These are phyloP conservation scores for Leptura quadrifasciata DNA, from an alignment of 2,888 invertebrate genomes.

Conservation along the genomic window DNA sequence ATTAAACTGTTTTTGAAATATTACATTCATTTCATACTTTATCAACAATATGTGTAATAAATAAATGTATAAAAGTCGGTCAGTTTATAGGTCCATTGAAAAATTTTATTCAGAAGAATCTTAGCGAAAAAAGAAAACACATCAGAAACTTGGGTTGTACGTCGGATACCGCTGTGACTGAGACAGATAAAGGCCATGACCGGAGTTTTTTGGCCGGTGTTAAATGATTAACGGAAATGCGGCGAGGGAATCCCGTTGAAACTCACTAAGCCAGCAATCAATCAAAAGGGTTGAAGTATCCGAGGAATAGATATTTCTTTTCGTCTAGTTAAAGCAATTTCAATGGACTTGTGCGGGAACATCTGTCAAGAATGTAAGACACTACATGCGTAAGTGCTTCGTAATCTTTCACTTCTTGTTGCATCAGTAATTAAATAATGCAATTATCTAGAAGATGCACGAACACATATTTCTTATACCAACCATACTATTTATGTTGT, in stretches of 20 bases:
- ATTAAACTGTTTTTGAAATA: too few relatives aligned
- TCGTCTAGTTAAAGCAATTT: neutral
- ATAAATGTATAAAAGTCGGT: too few relatives aligned
- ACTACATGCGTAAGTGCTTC: too few relatives aligned
- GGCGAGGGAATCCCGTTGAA: constrained; percentile 7
- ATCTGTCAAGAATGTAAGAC: neutral
- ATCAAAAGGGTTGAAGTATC: constrained; percentile 1
- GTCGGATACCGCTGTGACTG: neutral
- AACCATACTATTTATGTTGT: too few relatives aligned
- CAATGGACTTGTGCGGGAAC: neutral
- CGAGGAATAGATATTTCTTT: neutral
- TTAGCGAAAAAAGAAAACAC: neutral
- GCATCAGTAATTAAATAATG: too few relatives aligned
- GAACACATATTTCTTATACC: too few relatives aligned
- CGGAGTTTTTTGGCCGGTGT: neutral
- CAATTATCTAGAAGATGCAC: too few relatives aligned
- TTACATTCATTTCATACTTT: too few relatives aligned
- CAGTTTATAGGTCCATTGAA: too few relatives aligned
- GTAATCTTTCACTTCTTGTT: too few relatives aligned
- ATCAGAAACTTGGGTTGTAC: neutral
- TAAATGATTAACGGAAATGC: constrained; percentile 7
- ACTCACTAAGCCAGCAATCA: neutral
- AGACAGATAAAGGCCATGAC: neutral
- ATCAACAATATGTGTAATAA: too few relatives aligned
- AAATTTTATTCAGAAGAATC: too few relatives aligned